phyloP scores from a whole-genome alignment of 2,888 invertebrate genomes.

The Carcina quercana region DNA sequence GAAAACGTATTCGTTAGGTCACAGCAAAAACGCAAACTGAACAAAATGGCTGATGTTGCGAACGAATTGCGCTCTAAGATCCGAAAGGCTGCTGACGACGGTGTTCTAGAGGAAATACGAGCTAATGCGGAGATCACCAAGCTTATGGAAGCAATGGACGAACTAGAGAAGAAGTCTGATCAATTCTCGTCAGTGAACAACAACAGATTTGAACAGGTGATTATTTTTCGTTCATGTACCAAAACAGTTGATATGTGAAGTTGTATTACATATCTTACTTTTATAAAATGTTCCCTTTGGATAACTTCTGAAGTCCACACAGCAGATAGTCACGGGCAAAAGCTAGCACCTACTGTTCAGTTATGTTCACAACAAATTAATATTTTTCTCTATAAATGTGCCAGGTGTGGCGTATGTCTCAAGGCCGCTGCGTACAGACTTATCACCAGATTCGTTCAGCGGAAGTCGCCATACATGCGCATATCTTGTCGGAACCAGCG shows the following conservation, averaged over 20 bases:
- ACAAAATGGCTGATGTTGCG: conserved; percentile 83
- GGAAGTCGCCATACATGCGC: conserved; percentile 59
- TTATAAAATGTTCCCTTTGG: too few relatives aligned
- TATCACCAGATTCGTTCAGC: conserved; percentile 39
- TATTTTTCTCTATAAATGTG: too few relatives aligned
- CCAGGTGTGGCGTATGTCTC: conserved; percentile 60
- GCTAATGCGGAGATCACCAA: conserved; percentile 80
- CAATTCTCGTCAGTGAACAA: conserved; percentile 79
- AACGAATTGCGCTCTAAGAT: conserved; percentile 79
- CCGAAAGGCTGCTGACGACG: conserved; percentile 77
- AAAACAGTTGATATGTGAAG: too few relatives aligned
- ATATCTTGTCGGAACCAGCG: conserved; percentile 55
- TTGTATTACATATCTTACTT: too few relatives aligned
- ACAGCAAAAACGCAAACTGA: conserved; percentile 84
- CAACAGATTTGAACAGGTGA: conserved; percentile 68
- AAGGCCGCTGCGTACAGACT: conserved; percentile 35
- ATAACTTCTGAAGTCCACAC: too few relatives aligned
- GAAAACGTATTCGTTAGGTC: conserved; percentile 87
- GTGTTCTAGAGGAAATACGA: conserved; percentile 78
- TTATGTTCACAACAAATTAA: too few relatives aligned
- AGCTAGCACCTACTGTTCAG: too few relatives aligned
- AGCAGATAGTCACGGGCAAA: too few relatives aligned
- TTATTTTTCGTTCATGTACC: too few relatives aligned
- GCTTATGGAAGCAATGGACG: conserved; percentile 78
- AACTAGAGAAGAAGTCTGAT: conserved; percentile 80